These are phyloP conservation scores for Pollenia griseotomentosa DNA, from an alignment of 2,888 invertebrate species.

Conservation along the genomic window DNA sequence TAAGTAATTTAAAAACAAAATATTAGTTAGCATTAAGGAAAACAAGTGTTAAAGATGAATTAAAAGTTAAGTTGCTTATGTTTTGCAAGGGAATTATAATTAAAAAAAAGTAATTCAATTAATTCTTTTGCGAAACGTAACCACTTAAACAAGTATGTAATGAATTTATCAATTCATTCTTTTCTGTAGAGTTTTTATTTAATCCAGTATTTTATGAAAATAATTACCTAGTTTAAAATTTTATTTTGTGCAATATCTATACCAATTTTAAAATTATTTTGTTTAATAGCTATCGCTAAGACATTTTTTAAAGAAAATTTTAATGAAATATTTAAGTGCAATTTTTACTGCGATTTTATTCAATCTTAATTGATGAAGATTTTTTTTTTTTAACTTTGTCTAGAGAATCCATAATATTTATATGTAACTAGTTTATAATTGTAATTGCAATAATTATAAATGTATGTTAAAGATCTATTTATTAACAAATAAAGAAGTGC, in stretches of 20 bases:
- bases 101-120: background rate
- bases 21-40: conserved; percentile 1
- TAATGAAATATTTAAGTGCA: background rate
- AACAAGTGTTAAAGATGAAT: background rate
- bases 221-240: conserved; percentile 44
- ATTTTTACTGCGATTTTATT: conserved; percentile 1
- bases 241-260: conserved; percentile 65
- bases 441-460: background rate
- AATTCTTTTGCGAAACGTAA: conserved; percentile 81
- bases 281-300: background rate
- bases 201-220: conserved; percentile 48
- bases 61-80: conserved; percentile 77
- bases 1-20: background rate
- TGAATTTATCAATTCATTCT: conserved; percentile 24
- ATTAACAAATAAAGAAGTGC: conserved; percentile 27
- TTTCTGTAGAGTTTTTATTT: background rate
- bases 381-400: background rate
- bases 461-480: background rate
- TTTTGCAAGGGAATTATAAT: conserved; percentile 79
- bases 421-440: too few relatives aligned
- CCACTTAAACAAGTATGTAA: conserved; percentile 62
- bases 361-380: conserved; percentile 3
- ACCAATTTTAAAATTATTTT: conserved; percentile 22
- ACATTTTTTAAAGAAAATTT: background rate
- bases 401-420: conserved; percentile 1